Base-by-base conservation (phyloP, 2,888 invertebrate genomes). In the Diarsia mendica region DNA sequence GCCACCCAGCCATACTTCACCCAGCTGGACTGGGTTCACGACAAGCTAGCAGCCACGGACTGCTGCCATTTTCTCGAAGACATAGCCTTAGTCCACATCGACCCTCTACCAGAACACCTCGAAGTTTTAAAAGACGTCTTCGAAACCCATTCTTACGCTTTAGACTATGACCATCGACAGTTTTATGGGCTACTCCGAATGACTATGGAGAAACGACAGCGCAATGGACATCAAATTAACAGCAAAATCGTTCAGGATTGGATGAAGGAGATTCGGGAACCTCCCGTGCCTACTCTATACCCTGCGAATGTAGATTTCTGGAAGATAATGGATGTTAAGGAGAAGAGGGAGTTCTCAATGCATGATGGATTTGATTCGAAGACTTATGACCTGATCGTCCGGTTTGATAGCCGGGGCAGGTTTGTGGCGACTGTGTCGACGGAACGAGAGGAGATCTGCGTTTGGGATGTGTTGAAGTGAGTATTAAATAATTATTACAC, bases 121-220 rank as follows among this genome's bases (percentile, higher is more conserved):
- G 96, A 96, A 69, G 93, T 97, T 67, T 92, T 98, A 6, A 97
- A 97, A 88, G 97, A 98, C 83, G 97, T 98, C 79, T 96, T 99
- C 77, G 97, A 98, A 93, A 96, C 97, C 0, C 97, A 98, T 87
- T 97, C 98, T 9, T 97, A 97, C 88, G 98, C 98, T 23, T 94
- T 99, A 72, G 97, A 97, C 89, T 98, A 98, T 87, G 98, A 99
- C 92, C 98, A 98, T 51, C 97, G 97, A 89, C 99, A 99, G 93
- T 97, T 99, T 89, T 98, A 98, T 88, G 97, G 98, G 5, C 97
- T 98, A 82, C 82, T 96, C 1, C 85, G 95, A 80, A 90, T 91
- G 65, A 94, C 93, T 0, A 91, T 96, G 88, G 95, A 96, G 89
- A 94, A 93, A 72, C 87, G 94, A 58, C 90, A 94, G 46, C 86